phyloP scores from a whole-genome alignment of 2,888 invertebrate genomes.

The Seira ritae region DNA sequence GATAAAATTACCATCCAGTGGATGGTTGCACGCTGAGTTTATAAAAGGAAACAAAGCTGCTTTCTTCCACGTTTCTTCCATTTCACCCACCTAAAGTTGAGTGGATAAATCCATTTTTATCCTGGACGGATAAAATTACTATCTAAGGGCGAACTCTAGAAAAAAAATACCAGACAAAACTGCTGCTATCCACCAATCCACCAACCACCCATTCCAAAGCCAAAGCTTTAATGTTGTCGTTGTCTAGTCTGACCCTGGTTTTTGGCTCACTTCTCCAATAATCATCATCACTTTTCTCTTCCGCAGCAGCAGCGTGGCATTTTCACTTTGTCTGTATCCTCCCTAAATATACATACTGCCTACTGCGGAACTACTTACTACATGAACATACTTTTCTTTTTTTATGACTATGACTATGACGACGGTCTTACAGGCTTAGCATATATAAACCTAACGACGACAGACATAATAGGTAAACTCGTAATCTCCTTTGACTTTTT shows the following conservation, averaged over 20 bases:
- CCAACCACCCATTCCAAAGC: slow-evolving; percentile 15
- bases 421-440: neutral
- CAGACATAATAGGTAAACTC: too few relatives aligned
- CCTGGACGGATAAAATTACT: too few relatives aligned
- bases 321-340: too few relatives aligned
- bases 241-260: slow-evolving; percentile 43
- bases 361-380: slow-evolving; percentile 25
- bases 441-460: too few relatives aligned
- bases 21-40: too few relatives aligned
- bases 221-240: neutral
- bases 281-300: slow-evolving; percentile 34
- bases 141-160: too few relatives aligned
- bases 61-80: too few relatives aligned
- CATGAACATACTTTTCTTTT: neutral
- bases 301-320: neutral
- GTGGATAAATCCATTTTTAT: too few relatives aligned
- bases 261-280: slow-evolving; percentile 36
- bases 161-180: slow-evolving; percentile 38
- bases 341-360: neutral
- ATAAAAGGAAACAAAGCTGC: too few relatives aligned
- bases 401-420: too few relatives aligned
- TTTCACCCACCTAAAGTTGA: too few relatives aligned
- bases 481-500: neutral
- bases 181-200: slow-evolving; percentile 37
- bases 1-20: too few relatives aligned